phyloP scores from a whole-genome alignment of 2,113 vertebrate genomes.

The Prolemur simus region DNA sequence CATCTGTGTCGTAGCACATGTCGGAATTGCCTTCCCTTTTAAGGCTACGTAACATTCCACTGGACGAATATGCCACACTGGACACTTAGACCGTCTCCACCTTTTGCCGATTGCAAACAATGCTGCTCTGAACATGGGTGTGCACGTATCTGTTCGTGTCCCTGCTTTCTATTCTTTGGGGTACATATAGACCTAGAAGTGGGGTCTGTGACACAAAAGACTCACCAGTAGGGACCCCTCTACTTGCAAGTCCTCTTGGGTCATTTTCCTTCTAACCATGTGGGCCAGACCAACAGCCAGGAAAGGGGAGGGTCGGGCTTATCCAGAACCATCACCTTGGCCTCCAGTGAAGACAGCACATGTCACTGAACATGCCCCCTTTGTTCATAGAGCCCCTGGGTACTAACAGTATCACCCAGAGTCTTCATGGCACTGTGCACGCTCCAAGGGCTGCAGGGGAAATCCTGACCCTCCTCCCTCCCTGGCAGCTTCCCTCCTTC shows the following conservation, averaged over 20 bases:
- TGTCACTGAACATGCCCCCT: background rate
- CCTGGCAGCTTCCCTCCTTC: background rate
- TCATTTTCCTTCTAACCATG: background rate
- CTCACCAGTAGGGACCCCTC: background rate
- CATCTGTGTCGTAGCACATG: background rate
- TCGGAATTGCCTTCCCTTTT: background rate
- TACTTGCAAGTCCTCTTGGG: background rate
- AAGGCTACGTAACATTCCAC: background rate
- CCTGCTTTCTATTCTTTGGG: background rate
- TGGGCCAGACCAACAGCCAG: background rate
- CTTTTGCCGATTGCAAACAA: background rate
- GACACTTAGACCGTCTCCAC: background rate
- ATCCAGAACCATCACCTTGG: background rate
- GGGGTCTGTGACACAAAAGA: background rate
- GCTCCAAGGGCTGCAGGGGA: rapidly evolving
- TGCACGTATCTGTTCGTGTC: background rate
- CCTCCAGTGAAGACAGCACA: background rate
- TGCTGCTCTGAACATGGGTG: background rate
- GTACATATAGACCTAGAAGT: background rate
- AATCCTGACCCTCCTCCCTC: background rate
- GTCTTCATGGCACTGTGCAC: rapidly evolving
- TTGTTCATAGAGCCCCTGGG: background rate
- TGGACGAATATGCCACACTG: rapidly evolving
- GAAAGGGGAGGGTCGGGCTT: background rate
- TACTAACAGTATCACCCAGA: background rate